A percentile compares a stretch with the other conserved stretches of the same genome.
These are phyloP conservation scores for Argopecten irradians DNA, from an alignment of 1,140 invertebrate genomes.

Conservation along the genomic window DNA sequence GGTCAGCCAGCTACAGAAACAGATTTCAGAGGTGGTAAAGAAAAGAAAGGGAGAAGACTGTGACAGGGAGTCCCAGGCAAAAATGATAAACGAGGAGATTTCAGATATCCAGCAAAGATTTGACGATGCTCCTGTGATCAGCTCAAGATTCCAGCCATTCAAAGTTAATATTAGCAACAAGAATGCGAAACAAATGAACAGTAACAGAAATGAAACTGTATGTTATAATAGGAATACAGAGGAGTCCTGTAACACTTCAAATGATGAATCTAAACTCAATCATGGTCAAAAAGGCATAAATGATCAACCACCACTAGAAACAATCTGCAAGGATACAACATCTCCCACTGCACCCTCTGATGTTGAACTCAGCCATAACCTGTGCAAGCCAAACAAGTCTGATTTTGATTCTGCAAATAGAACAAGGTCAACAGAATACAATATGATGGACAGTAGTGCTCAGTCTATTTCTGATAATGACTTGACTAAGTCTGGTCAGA, in stretches of 20 bases:
- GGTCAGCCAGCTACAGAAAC: background rate
- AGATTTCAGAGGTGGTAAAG: background rate
- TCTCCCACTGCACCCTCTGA: background rate
- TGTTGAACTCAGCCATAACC: background rate
- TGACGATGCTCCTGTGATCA: background rate
- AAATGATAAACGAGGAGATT: constrained; percentile 18
- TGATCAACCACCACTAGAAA: background rate
- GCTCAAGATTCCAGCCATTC: background rate
- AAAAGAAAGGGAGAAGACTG: background rate
- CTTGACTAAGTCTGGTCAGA: background rate
- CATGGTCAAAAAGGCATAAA: background rate
- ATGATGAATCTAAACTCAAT: background rate
- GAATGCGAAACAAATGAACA: background rate
- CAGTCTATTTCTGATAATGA: background rate
- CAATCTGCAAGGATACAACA: background rate
- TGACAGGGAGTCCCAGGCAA: background rate
- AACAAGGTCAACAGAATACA: background rate
- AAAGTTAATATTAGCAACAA: background rate
- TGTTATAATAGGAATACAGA: background rate
- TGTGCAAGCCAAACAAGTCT: background rate
- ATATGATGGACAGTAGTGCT: background rate
- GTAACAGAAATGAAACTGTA: background rate
- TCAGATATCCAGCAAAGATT: background rate
- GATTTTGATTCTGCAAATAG: background rate
- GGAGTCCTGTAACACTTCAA: background rate